Conservation (phyloP, 2,113 vertebrate species). For the Vulpes vulpes region DNA sequence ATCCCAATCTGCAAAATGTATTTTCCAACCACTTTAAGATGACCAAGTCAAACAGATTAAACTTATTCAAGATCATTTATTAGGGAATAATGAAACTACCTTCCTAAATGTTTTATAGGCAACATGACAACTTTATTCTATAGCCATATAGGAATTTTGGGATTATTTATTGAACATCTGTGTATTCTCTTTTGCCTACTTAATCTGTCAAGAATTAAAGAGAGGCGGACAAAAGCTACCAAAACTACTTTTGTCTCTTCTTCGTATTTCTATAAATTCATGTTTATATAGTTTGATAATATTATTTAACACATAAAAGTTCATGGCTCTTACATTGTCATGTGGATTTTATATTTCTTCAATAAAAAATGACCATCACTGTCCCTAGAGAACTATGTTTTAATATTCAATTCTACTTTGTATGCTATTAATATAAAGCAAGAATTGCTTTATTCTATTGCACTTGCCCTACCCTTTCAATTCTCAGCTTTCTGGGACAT, state of each 20-base stretch:
- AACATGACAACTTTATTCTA: background rate
- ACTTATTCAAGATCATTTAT: background rate
- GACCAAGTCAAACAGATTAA: constrained; percentile 8
- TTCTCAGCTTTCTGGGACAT: background rate
- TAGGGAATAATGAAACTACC: background rate
- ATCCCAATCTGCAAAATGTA: background rate
- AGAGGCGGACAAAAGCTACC: background rate
- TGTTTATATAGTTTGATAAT: background rate
- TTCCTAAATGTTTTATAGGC: background rate
- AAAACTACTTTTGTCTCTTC: background rate
- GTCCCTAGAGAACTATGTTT: background rate
- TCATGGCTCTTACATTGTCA: background rate
- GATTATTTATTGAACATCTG: background rate
- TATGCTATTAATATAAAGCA: background rate
- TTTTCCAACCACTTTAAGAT: background rate
- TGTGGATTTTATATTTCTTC: background rate
- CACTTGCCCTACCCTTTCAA: background rate
- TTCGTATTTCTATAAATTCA: constrained; percentile 12
- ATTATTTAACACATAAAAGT: background rate
- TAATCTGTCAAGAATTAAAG: background rate
- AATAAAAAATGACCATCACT: background rate
- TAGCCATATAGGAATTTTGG: background rate
- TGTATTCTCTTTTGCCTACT: background rate
- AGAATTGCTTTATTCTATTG: background rate
- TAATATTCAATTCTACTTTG: background rate